Evolutionary conservation across 1,140 invertebrate species (phyloP).

Genomic region (Hydropsyche tenuis): DNA sequence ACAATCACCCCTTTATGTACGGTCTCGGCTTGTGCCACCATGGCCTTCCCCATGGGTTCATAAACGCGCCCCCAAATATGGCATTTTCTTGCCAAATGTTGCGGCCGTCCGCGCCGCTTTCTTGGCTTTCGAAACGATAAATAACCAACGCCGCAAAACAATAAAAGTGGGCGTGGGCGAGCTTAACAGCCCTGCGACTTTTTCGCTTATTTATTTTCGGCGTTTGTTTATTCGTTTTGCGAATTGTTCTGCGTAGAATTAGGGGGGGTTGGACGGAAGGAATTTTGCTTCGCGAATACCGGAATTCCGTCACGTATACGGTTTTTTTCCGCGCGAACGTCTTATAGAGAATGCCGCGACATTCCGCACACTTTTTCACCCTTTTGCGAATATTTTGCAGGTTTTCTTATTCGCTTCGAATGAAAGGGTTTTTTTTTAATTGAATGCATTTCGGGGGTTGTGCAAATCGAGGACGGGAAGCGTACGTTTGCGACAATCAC

Average conservation of each 20-base stretch:
- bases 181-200: too few species aligned
- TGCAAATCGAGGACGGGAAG: too few species aligned
- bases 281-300: not conserved
- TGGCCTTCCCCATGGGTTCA: conserved; percentile 1
- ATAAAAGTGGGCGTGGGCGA: too few species aligned
- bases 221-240: too few species aligned
- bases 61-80: conserved; percentile 32
- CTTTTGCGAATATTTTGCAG: conserved; percentile 10
- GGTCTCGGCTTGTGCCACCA: not conserved
- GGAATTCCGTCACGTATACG: conserved; percentile 36
- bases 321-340: conserved; percentile 37
- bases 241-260: too few species aligned
- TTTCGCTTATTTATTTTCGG: too few species aligned
- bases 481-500: too few species aligned
- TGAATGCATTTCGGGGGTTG: conserved; percentile 17
- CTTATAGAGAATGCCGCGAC: conserved; percentile 31
- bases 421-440: conserved; percentile 43
- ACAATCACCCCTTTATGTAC: conserved; percentile 31
- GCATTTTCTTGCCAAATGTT: conserved; percentile 48
- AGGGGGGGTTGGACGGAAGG: not conserved
- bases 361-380: conserved; percentile 32
- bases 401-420: conserved; percentile 21
- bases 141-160: too few species aligned
- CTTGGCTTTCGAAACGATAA: conserved; percentile 16
- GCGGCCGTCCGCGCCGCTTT: conserved; percentile 38